A percentile compares a stretch with the other conserved stretches of the same genome.
Conservation (phyloP, 2,797 vertebrate species). For the Poeciliopsis infans region DNA sequence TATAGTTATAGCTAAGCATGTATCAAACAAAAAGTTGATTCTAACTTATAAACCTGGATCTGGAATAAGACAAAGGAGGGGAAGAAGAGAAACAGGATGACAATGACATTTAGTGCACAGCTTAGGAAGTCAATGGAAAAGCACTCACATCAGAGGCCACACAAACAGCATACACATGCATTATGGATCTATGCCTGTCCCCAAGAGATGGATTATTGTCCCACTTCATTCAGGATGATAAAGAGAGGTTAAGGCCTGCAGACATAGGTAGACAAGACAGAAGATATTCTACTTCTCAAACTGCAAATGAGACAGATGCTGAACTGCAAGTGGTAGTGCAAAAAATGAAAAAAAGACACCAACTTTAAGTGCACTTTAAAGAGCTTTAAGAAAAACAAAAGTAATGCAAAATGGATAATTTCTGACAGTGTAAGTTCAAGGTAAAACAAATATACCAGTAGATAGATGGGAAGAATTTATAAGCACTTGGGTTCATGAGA, state of each 20-base stretch:
- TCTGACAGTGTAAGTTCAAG: conserved; percentile 33
- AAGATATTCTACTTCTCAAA: conserved; percentile 41
- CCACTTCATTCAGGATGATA: conserved; percentile 41
- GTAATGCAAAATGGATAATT: conserved; percentile 52
- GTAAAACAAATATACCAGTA: conserved; percentile 35
- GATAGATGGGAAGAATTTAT: not conserved
- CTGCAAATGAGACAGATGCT: conserved; percentile 53
- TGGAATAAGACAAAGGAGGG: conserved; percentile 12
- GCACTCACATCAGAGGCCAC: conserved; percentile 26
- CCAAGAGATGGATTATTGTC: conserved; percentile 57
- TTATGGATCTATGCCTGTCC: conserved; percentile 55
- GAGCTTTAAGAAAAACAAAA: conserved; percentile 48
- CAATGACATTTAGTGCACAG: conserved; percentile 53
- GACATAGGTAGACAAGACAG: conserved; percentile 37
- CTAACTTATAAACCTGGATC: conserved; percentile 18
- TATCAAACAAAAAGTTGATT: conserved; percentile 15
- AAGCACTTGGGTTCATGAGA: conserved; percentile 2
- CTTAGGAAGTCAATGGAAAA: conserved; percentile 29
- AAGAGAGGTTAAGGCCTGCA: conserved; percentile 35
- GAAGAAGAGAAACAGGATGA: conserved; percentile 26
- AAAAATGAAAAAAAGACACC: conserved; percentile 5
- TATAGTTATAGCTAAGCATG: conserved; percentile 1
- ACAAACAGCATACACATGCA: conserved; percentile 43
- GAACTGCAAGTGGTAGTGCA: conserved; percentile 44
- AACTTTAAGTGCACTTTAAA: conserved; percentile 62